Conservation (phyloP, 2,888 invertebrate genomes). For the Lacanobia oleracea region DNA sequence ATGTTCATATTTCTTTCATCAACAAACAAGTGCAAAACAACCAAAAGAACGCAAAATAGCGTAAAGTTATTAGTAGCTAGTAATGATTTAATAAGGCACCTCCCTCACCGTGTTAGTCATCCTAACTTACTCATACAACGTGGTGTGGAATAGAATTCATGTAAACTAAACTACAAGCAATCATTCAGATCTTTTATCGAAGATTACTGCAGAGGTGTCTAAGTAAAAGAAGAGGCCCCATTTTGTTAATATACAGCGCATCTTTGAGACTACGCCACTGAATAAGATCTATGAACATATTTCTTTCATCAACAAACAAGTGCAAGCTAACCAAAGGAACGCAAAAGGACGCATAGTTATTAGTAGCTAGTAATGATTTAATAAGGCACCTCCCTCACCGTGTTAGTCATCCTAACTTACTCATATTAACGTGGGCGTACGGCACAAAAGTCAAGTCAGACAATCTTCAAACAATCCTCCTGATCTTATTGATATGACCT, state of each 20-base stretch:
- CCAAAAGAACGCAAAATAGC: neutral
- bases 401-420: constrained; percentile 41
- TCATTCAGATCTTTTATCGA: no score
- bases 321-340: neutral
- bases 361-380: constrained; percentile 27
- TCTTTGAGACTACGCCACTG: no score
- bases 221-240: no score
- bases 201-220: no score
- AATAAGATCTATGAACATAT: no score
- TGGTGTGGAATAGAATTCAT: constrained; percentile 40
- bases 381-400: constrained; percentile 23
- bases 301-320: constrained; percentile 22
- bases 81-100: constrained; percentile 33
- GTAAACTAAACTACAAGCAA: neutral
- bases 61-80: constrained; percentile 33
- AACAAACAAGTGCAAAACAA: neutral
- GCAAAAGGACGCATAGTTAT: constrained; percentile 20
- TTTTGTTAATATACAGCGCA: no score
- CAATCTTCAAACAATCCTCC: neutral
- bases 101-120: constrained; percentile 38
- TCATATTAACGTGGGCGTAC: constrained; percentile 26
- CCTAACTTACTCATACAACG: constrained; percentile 29
- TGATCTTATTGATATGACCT: constrained; percentile 51
- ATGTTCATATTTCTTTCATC: constrained; percentile 20
- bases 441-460: constrained; percentile 36